These are phyloP conservation scores for Petrosia ficiformis DNA, from an alignment of 37 sponge, comb jelly and placozoan species.

Conservation along the genomic window DNA sequence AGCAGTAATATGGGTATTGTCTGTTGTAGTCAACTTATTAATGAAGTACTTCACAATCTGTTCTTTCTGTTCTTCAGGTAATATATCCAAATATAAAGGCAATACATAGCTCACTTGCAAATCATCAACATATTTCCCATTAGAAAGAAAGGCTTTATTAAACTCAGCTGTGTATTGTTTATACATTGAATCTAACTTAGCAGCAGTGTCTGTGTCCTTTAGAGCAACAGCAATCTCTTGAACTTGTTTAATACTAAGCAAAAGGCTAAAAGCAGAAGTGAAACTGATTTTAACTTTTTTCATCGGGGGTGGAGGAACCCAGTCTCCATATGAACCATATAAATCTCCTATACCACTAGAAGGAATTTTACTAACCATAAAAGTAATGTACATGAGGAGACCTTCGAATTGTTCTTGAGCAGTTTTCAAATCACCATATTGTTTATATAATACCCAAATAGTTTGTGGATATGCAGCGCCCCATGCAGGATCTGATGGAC, in stretches of 20 bases:
- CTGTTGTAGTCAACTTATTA: slow-evolving; percentile 13
- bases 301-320: slow-evolving; percentile 67
- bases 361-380: slow-evolving; percentile 33
- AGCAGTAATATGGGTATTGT: slow-evolving; percentile 41
- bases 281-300: slow-evolving; percentile 26
- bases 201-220: neutral
- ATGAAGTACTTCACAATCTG: slow-evolving; percentile 19
- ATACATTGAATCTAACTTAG: neutral
- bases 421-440: slow-evolving; percentile 19
- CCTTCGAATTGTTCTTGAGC: slow-evolving; percentile 16
- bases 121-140: slow-evolving; percentile 29
- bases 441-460: slow-evolving; percentile 32
- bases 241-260: slow-evolving; percentile 34
- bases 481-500: slow-evolving; percentile 79
- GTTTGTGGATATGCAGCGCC: slow-evolving; percentile 65
- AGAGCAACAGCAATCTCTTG: slow-evolving; percentile 35
- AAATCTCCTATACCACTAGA: slow-evolving; percentile 33
- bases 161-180: slow-evolving; percentile 11
- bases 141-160: slow-evolving; percentile 46
- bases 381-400: slow-evolving; percentile 18
- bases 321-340: slow-evolving; percentile 64
- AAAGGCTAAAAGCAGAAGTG: slow-evolving; percentile 56
- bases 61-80: slow-evolving; percentile 13
- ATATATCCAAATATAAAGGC: slow-evolving; percentile 40
- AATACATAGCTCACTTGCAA: slow-evolving; percentile 51